Base-by-base conservation (phyloP, 2,113 vertebrate genomes). In the Orcinus orca region DNA sequence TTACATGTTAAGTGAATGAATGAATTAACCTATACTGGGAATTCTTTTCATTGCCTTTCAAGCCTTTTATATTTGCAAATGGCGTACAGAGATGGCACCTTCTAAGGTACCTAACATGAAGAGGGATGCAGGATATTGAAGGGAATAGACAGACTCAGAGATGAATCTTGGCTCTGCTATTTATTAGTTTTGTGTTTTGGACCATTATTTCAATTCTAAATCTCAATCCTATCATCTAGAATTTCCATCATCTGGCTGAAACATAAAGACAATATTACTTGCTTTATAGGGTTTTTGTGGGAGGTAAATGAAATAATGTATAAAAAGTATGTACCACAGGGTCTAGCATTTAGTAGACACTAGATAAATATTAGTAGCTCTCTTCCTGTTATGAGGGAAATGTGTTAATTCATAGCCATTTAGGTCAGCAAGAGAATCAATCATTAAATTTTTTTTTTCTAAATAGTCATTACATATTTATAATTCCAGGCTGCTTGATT, bases 401-500 rank as follows among this genome's bases (percentile, higher is more conserved):
- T 62, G 14, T 90, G 44, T 93, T 94, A 91, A 97, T 94, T 97
- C 47, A 53, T 62, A 93, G 74, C 26, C 36, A 97, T 79, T 92
- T 94, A 95, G 80, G 76, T 95, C 85, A 96, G 91, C 25, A 71
- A 91, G 87, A 62, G 44, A 93, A 87, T 73, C 17, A 88, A 87
- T 95, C 65, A 81, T 65, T 83, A 71, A 33, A 53, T 8, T 29
- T 6, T 68, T 55, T 93, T 67, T 86, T 76, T 70, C 62, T 73
- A 84, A 96, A 83, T 83, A 77, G 36, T 95, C 38, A 92, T 77
- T 98, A 70, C 38, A 60, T 74, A 94, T 97, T 94, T 94, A 80
- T 94, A 92, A 93, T 94, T 92, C 58, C 18, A 93, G 71, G 13
- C 15, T 83, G 33, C 80, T 96, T 93, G 96, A 91, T 95, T 96